Percentiles rank a stretch among this genome's conserved stretches.
Conservation (phyloP, 1,140 invertebrate genomes). For the Drosophila neocordata region DNA sequence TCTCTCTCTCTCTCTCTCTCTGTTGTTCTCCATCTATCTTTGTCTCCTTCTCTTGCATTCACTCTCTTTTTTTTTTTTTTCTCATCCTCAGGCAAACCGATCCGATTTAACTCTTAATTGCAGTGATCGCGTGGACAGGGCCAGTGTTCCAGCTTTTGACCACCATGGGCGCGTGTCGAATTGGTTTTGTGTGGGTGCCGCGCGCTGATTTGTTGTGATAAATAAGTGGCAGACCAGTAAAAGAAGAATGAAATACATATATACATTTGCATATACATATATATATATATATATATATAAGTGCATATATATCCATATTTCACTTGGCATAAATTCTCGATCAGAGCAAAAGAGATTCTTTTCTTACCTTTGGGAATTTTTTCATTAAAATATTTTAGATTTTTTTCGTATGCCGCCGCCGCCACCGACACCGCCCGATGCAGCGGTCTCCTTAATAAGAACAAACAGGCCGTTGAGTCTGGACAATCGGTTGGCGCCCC, state of each 20-base stretch:
- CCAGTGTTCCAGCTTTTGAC: constrained; percentile 23
- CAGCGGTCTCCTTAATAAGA: constrained; percentile 63
- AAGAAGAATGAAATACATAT: not conserved
- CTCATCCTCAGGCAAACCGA: constrained; percentile 15
- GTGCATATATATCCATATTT: constrained; percentile 15
- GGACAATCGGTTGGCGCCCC: constrained; percentile 77
- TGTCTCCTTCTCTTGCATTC: no score
- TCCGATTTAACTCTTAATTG: constrained; percentile 73
- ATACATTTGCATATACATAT: no score
- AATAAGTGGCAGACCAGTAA: constrained; percentile 71
- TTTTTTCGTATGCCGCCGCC: constrained; percentile 34
- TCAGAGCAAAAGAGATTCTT: not conserved
- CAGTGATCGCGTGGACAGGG: constrained; percentile 77
- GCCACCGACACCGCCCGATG: not conserved
- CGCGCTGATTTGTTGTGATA: constrained; percentile 80
- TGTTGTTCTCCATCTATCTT: not conserved
- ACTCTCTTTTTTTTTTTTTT: not conserved
- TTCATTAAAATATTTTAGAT: constrained; percentile 79
- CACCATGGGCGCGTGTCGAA: constrained; percentile 77
- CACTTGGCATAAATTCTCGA: constrained; percentile 51
- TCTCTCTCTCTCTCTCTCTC: not conserved
- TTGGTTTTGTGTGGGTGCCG: constrained; percentile 78
- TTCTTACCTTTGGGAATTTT: constrained; percentile 51
- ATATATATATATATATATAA: constrained; percentile 12
- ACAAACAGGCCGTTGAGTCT: constrained; percentile 79